Conservation (phyloP, 2,113 vertebrate species). For the Egretta garzetta region DNA sequence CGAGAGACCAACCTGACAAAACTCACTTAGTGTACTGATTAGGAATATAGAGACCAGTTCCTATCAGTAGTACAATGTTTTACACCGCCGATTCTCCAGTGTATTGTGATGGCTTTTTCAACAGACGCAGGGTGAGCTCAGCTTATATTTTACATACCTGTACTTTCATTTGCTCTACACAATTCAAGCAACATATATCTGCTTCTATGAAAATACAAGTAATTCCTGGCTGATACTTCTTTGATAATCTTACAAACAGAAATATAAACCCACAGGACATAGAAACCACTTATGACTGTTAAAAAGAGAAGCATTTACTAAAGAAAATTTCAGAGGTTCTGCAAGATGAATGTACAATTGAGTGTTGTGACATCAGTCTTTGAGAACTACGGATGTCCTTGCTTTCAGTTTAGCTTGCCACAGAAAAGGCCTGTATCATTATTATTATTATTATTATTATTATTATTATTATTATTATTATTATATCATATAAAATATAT, state of each 20-base stretch:
- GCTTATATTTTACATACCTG: background rate
- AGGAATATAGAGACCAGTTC: constrained; percentile 24
- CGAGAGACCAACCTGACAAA: constrained; percentile 58
- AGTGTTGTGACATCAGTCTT: background rate
- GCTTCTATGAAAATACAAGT: background rate
- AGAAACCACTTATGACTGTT: background rate
- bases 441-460: constrained; percentile 22
- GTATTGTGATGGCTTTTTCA: background rate
- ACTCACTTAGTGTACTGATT: constrained; percentile 38
- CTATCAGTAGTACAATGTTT: background rate
- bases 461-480: constrained; percentile 16
- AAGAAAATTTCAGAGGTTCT: background rate
- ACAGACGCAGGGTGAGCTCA: background rate
- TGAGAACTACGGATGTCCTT: background rate
- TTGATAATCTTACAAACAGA: background rate
- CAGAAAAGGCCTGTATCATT: background rate
- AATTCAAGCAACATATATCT: background rate
- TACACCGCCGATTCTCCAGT: background rate
- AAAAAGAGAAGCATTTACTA: background rate
- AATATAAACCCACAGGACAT: background rate
- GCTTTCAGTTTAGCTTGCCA: background rate
- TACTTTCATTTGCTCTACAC: background rate
- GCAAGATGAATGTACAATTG: background rate
- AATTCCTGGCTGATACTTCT: background rate
- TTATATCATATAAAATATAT: constrained; percentile 35